Evolutionary conservation across 1,140 invertebrate genomes (phyloP), one percentile per base, ranked within the genome.

Genomic region (Diorhabda carinulata): DNA sequence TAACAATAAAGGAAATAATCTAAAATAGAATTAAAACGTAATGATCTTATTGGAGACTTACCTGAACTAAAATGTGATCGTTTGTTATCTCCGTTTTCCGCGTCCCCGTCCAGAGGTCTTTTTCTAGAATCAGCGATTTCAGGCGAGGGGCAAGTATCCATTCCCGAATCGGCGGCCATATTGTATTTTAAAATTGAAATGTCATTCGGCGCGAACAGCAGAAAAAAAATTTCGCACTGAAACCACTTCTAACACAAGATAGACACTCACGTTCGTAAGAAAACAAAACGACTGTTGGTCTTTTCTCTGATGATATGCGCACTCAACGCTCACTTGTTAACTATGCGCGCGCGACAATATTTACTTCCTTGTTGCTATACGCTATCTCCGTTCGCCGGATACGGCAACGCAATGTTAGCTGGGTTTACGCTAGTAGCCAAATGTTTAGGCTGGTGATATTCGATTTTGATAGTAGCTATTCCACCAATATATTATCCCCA

Each of bases 31-130:
- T 60, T 63, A 67, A 69, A 59, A 69, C 41, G 2, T 64, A 41
- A 44, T 43, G 64, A 25, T 25, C 25, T 61, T 3, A 56, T 3
- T 62, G 43, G n/a, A 25, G 8, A 43, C 43, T 86, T 85, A 95
- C 92, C 92, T 89, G 90, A 89, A 80, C 91, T 92, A 83, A 92
- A 93, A 84, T 94, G 92, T 71, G 92, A 94, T 82, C 92, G 88
- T 84, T 95, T 94, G 72, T 91, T 91, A 76, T 92, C 89, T 75
- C 91, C 92, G 86, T 92, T 92, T 82, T 94, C 92, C 75, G 87
- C 87, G 83, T 94, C 92, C 75, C 89, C 89, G 84, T 94, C 92
- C 77, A 93, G 86, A 70, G 92, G 92, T 81, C 92, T 88, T 87
- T 94, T 94, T 84, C 92, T 88, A 79, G 90, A 91, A 85, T 91